phyloP scores from a whole-genome alignment of 2,797 vertebrate genomes.

The Miichthys miiuy region DNA sequence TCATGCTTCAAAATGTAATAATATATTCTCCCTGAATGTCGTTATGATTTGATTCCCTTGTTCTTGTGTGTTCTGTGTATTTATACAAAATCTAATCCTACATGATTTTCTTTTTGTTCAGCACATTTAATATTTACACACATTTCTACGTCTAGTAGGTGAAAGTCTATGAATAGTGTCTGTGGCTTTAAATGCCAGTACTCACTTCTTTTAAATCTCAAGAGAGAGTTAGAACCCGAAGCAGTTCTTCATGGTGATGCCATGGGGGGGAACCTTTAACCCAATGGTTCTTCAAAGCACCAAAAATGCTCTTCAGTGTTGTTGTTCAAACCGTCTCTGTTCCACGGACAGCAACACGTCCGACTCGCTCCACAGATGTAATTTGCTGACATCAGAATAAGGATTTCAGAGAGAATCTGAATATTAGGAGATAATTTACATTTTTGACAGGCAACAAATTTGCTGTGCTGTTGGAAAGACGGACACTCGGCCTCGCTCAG shows the following conservation, averaged over 20 bases:
- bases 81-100: not conserved
- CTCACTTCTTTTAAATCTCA: no score
- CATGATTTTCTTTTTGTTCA: not conserved
- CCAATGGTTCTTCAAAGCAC: no score
- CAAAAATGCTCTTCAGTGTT: no score
- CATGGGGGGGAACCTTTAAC: no score
- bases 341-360: slow-evolving; percentile 3
- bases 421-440: not conserved
- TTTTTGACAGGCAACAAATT: slow-evolving; percentile 13
- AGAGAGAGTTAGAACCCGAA: no score
- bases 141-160: not conserved
- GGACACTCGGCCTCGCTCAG: not conserved
- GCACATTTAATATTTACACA: not conserved
- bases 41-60: not conserved
- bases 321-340: not conserved
- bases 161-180: not conserved
- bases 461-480: slow-evolving; percentile 8
- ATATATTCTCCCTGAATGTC: not conserved
- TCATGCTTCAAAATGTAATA: not conserved
- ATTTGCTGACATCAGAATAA: not conserved
- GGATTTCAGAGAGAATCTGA: not conserved
- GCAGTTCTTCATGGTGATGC: no score
- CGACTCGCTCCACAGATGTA: not conserved
- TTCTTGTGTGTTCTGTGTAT: not conserved
- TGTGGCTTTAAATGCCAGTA: no score